These are phyloP conservation scores for Euborellia annulipes DNA, from an alignment of 1,140 invertebrate genomes.

Conservation along the genomic window DNA sequence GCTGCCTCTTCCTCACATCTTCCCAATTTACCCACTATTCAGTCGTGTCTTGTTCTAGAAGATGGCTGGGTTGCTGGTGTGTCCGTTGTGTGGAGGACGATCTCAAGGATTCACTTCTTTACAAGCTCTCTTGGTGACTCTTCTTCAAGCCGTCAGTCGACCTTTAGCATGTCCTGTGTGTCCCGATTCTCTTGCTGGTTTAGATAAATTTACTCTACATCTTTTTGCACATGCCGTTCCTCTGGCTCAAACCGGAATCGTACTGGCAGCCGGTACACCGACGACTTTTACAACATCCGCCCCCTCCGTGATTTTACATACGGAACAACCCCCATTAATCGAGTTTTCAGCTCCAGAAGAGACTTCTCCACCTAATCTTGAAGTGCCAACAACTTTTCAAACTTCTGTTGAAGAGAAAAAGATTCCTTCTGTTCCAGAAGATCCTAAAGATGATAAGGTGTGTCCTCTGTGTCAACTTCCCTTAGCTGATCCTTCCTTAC, in stretches of 20 bases:
- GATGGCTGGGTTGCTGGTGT: constrained; percentile 41
- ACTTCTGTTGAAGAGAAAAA: too few species aligned
- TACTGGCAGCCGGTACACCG: constrained; percentile 5
- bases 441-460: too few species aligned
- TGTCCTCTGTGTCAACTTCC: constrained; percentile 38
- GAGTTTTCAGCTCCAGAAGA: too few species aligned
- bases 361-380: too few species aligned
- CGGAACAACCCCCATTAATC: too few species aligned
- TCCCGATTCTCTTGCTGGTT: constrained; percentile 49
- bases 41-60: too few species aligned
- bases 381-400: too few species aligned
- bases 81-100: constrained; percentile 43
- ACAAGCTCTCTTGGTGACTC: constrained; percentile 46
- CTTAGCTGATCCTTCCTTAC: constrained; percentile 49
- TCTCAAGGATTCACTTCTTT: constrained; percentile 50
- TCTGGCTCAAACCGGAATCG: too few species aligned
- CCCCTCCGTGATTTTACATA: too few species aligned
- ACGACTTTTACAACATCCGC: constrained; percentile 7
- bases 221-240: constrained; percentile 46
- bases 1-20: too few species aligned
- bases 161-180: constrained; percentile 59
- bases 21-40: too few species aligned
- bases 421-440: too few species aligned
- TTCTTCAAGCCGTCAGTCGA: constrained; percentile 57
- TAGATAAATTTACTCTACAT: constrained; percentile 74